Conservation (phyloP, 2,888 invertebrate genomes). For the Cantharis rufa region DNA sequence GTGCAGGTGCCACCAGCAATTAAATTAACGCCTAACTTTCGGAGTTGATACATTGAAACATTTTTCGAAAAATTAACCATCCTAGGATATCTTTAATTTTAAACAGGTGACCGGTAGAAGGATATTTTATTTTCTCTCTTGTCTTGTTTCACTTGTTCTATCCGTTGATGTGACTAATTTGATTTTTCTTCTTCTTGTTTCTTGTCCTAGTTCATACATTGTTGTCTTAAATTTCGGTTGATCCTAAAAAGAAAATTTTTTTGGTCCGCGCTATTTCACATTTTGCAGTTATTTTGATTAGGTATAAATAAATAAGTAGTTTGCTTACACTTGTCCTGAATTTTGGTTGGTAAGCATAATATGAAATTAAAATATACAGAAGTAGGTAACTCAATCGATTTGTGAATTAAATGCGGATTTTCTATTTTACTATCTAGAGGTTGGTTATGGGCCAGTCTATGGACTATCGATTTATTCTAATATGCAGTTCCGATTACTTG, state of each 20-base stretch:
- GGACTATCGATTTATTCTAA: not conserved
- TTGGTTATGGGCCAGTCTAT: not conserved
- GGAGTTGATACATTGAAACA: not conserved
- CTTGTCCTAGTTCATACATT: not conserved
- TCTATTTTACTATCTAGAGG: not conserved
- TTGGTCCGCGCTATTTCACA: too few species aligned
- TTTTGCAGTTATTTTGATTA: not conserved
- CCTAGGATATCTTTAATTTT: not conserved
- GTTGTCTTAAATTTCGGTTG: not conserved
- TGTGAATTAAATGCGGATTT: not conserved
- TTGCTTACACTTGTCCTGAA: not conserved
- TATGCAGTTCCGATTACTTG: too few species aligned
- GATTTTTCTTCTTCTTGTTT: too few species aligned
- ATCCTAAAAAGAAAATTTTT: not conserved
- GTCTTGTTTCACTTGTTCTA: not conserved
- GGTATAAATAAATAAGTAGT: not conserved
- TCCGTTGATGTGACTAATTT: not conserved
- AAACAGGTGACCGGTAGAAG: not conserved
- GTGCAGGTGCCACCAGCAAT: not conserved
- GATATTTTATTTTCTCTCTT: not conserved
- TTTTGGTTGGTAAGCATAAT: not conserved
- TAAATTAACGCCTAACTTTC: not conserved
- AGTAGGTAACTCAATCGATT: not conserved
- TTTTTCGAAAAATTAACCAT: not conserved
- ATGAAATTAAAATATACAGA: not conserved